phyloP scores from a whole-genome alignment of 2,113 vertebrate species.

The Myrmecophaga tridactyla region DNA sequence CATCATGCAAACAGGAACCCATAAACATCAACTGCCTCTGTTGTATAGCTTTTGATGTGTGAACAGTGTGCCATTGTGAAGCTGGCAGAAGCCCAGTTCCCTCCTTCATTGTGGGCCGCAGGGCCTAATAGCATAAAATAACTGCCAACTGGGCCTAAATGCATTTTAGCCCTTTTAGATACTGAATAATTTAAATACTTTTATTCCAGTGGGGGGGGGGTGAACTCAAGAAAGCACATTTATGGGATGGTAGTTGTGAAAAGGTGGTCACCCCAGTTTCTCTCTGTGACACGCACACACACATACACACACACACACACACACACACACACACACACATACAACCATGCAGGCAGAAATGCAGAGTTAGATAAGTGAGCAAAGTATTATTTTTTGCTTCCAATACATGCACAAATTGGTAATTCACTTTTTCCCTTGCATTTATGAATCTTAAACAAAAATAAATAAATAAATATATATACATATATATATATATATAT shows the following conservation, averaged over 20 bases:
- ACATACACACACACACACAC: not conserved
- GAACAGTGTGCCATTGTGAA: constrained; percentile 69
- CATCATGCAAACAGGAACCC: constrained; percentile 50
- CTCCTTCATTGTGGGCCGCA: constrained; percentile 77
- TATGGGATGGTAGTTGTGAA: constrained; percentile 42
- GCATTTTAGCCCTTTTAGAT: constrained; percentile 80
- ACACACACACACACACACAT: not conserved
- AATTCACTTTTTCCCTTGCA: not conserved
- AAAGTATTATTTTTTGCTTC: not conserved
- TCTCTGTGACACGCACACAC: not conserved
- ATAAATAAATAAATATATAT: not conserved
- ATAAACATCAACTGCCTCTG: constrained; percentile 63
- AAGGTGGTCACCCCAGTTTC: not conserved
- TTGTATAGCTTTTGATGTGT: constrained; percentile 70
- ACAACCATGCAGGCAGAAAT: not conserved
- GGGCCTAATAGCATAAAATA: constrained; percentile 77
- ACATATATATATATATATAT: not conserved
- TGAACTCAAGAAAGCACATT: constrained; percentile 79
- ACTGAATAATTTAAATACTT: constrained; percentile 84
- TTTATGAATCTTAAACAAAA: not conserved
- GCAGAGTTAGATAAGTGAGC: not conserved
- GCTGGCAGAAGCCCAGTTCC: constrained; percentile 72
- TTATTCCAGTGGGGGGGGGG: constrained; percentile 67
- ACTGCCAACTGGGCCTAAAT: constrained; percentile 72
- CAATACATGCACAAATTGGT: not conserved